A percentile compares a stretch with the other conserved stretches of the same genome.
These are phyloP conservation scores for Nothoprocta perdicaria DNA, from an alignment of 2,113 vertebrate species.

Conservation along the genomic window DNA sequence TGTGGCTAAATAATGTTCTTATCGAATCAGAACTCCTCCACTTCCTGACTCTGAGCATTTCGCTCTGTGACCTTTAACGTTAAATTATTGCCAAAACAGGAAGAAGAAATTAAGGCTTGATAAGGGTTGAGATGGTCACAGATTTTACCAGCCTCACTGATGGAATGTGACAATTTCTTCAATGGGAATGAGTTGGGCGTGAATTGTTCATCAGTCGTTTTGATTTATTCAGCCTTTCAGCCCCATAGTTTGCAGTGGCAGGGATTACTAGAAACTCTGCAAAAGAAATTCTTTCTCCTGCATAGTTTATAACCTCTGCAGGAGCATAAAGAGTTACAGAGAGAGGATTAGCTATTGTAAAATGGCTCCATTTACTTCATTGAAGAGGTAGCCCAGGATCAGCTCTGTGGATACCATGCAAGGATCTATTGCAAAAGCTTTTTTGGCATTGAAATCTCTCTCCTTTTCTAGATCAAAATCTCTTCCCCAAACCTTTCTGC, in stretches of 20 bases:
- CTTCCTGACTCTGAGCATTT: conserved; percentile 60
- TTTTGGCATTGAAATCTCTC: conserved; percentile 50
- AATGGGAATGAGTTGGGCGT: conserved; percentile 51
- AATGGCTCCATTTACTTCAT: conserved; percentile 43
- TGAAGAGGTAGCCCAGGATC: conserved; percentile 36
- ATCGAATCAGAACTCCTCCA: conserved; percentile 63
- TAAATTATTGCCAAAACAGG: conserved; percentile 72
- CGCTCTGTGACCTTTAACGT: conserved; percentile 65
- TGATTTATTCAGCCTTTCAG: conserved; percentile 58
- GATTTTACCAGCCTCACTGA: conserved; percentile 59
- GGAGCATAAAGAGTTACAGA: conserved; percentile 45
- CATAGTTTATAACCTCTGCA: conserved; percentile 49
- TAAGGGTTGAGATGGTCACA: conserved; percentile 62
- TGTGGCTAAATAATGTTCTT: conserved; percentile 61
- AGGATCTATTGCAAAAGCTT: conserved; percentile 63
- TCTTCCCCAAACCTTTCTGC: conserved; percentile 57
- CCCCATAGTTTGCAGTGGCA: background rate
- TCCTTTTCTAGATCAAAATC: conserved; percentile 65
- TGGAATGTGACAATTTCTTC: conserved; percentile 67
- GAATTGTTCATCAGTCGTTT: conserved; percentile 57
- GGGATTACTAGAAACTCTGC: conserved; percentile 53
- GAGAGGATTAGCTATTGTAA: conserved; percentile 50
- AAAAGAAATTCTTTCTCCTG: conserved; percentile 33
- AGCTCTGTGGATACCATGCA: background rate
- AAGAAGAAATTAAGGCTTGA: conserved; percentile 64